Conservation (phyloP, 2,113 vertebrate genomes). For the Peucedramus taeniatus region DNA sequence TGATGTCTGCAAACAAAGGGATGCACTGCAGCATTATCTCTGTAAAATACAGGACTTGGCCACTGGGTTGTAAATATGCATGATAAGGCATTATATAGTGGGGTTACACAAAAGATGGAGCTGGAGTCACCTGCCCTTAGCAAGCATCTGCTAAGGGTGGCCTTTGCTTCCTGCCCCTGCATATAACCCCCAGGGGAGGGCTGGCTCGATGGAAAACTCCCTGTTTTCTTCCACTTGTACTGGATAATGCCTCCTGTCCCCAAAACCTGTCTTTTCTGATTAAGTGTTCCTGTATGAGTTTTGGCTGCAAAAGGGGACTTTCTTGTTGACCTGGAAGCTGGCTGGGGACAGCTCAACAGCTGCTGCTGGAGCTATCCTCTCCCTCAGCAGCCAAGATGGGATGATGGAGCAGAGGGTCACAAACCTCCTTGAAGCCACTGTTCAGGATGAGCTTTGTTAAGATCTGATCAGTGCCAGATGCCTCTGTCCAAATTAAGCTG, state of each 20-base stretch:
- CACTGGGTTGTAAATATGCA: not conserved
- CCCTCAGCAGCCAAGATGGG: not conserved
- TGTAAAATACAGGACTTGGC: not conserved
- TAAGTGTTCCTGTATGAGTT: not conserved
- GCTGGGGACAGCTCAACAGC: not conserved
- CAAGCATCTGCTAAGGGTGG: too few species aligned
- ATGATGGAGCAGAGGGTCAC: not conserved
- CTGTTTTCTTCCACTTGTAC: not conserved
- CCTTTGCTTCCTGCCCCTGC: not conserved
- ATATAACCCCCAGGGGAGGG: not conserved
- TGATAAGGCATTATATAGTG: accelerated
- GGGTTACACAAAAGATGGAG: not conserved
- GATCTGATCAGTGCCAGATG: not conserved
- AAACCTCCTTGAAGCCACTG: not conserved
- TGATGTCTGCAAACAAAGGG: slow-evolving; percentile 33
- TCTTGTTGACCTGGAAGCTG: not conserved
- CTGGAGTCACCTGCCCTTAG: not conserved
- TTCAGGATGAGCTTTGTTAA: not conserved
- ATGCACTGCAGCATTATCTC: not conserved
- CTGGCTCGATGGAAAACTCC: accelerated
- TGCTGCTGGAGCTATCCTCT: accelerated
- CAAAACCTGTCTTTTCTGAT: not conserved
- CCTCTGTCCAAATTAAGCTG: not conserved
- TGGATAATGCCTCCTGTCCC: not conserved
- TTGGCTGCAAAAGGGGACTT: not conserved